A percentile compares a stretch with the other conserved stretches of the same genome.
These are phyloP conservation scores for Orthonyx spaldingii DNA, from an alignment of 2,113 vertebrate species.

Conservation along the genomic window DNA sequence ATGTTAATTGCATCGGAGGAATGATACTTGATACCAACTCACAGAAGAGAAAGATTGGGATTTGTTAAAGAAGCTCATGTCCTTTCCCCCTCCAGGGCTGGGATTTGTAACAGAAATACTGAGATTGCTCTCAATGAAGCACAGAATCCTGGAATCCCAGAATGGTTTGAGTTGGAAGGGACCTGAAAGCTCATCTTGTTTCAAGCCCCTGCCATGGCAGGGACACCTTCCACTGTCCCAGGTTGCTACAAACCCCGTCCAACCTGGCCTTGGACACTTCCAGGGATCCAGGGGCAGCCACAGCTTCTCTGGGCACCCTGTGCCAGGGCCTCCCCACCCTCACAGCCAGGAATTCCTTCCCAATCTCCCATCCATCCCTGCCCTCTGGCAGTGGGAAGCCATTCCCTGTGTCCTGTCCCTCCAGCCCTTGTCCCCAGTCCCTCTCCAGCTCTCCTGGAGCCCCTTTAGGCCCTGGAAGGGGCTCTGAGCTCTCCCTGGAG, in stretches of 20 bases:
- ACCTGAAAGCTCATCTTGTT: accelerated
- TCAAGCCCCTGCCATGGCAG: neutral
- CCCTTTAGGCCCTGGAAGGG: neutral
- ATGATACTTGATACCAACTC: neutral
- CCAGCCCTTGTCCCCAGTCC: neutral
- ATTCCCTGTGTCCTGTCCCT: neutral
- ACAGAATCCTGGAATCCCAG: neutral
- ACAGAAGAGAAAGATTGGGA: neutral
- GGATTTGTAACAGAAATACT: neutral
- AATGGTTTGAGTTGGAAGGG: neutral
- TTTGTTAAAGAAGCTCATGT: neutral
- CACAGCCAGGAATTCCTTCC: accelerated
- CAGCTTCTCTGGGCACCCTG: neutral
- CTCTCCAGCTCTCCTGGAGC: neutral
- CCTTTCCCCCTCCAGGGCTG: neutral
- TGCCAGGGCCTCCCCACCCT: neutral
- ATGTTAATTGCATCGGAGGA: neutral
- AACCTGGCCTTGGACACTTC: accelerated
- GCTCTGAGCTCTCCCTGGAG: neutral
- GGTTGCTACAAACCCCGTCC: accelerated
- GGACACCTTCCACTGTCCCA: accelerated
- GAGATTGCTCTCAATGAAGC: neutral
- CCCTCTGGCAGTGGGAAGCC: no score
- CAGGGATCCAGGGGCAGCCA: neutral
- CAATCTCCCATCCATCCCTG: neutral